Conservation (phyloP, 2,888 invertebrate species). For the Polia nebulosa region DNA sequence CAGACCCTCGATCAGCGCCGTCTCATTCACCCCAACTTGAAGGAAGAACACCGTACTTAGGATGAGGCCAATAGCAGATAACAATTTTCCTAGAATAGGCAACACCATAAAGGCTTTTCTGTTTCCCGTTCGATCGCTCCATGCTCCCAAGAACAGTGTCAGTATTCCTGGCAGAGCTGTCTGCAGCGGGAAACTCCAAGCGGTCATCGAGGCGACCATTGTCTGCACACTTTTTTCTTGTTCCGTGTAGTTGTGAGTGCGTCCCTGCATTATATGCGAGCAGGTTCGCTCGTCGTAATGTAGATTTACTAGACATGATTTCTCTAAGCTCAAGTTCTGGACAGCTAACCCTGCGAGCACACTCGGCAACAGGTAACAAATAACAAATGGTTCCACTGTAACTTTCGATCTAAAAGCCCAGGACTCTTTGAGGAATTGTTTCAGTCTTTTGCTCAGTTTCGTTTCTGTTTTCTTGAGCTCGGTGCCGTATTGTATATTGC, state of each 20-base stretch:
- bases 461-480: slow-evolving; percentile 81
- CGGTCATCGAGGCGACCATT: slow-evolving; percentile 90
- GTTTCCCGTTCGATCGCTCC: slow-evolving; percentile 92
- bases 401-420: slow-evolving; percentile 86
- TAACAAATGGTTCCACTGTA: slow-evolving; percentile 93
- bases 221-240: slow-evolving; percentile 88
- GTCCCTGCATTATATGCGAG: slow-evolving; percentile 86
- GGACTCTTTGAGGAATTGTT: slow-evolving; percentile 82
- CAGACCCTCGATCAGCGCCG: slow-evolving; percentile 90
- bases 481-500: slow-evolving; percentile 77
- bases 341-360: slow-evolving; percentile 92
- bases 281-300: slow-evolving; percentile 90
- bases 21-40: slow-evolving; percentile 89
- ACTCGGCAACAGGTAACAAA: slow-evolving; percentile 92
- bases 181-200: slow-evolving; percentile 91
- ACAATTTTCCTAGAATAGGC: slow-evolving; percentile 91
- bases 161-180: slow-evolving; percentile 91
- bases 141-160: slow-evolving; percentile 91
- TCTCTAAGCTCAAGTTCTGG: slow-evolving; percentile 90
- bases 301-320: slow-evolving; percentile 91
- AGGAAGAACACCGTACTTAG: slow-evolving; percentile 91
- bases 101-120: slow-evolving; percentile 91
- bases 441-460: slow-evolving; percentile 81
- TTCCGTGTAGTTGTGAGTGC: slow-evolving; percentile 82
- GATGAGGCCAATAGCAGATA: slow-evolving; percentile 90